These are phyloP conservation scores for Drepanosiphum platanoidis DNA, from an alignment of 2,888 invertebrate species.

Conservation along the genomic window DNA sequence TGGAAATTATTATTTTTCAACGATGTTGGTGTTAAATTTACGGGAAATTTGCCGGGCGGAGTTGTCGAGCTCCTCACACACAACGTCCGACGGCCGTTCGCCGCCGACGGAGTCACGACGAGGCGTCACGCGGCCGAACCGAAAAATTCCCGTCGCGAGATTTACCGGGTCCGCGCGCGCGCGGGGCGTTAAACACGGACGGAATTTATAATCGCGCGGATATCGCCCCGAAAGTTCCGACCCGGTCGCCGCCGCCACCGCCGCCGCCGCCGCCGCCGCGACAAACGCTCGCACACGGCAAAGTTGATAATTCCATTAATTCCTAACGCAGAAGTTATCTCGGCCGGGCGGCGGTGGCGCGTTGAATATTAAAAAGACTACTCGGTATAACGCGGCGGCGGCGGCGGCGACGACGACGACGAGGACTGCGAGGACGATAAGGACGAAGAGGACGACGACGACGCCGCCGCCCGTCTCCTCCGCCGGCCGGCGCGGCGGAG, in stretches of 20 bases:
- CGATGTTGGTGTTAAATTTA: too few relatives aligned
- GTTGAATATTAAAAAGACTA: constrained; percentile 56
- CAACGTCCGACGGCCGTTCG: too few relatives aligned
- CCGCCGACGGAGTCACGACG: too few relatives aligned
- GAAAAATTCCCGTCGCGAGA: too few relatives aligned
- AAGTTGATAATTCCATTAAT: constrained; percentile 59
- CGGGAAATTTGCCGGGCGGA: too few relatives aligned
- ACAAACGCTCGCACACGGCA: constrained; percentile 31
- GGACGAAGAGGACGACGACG: background rate
- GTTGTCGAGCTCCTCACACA: too few relatives aligned
- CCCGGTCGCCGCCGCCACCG: too few relatives aligned
- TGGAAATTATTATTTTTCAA: too few relatives aligned
- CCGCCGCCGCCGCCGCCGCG: too few relatives aligned
- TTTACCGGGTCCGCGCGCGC: background rate
- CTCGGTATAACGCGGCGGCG: too few relatives aligned
- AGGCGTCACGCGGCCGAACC: too few relatives aligned
- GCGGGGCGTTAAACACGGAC: background rate
- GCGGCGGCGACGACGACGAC: background rate
- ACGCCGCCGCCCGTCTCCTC: background rate
- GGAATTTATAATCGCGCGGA: constrained; percentile 40
- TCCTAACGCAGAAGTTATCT: constrained; percentile 49
- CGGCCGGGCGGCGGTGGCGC: background rate
- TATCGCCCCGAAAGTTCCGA: constrained; percentile 20
- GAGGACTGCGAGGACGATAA: too few relatives aligned
- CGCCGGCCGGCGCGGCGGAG: background rate